A percentile compares a stretch with the other conserved stretches of the same genome.
phyloP scores from a whole-genome alignment of 1,140 invertebrate genomes.

The Apis florea region DNA sequence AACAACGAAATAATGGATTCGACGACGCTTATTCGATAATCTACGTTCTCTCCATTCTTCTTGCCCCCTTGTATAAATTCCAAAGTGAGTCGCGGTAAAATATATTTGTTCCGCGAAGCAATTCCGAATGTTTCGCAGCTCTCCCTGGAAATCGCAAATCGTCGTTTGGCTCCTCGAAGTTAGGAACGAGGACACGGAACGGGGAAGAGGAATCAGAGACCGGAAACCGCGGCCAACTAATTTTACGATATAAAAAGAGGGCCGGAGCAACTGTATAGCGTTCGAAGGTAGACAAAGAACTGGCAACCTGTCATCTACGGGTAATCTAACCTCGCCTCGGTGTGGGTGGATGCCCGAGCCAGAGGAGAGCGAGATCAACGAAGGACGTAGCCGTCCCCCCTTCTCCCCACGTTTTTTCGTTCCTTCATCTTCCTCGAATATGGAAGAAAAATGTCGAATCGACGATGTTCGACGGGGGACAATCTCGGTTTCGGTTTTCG shows the following conservation, averaged over 20 bases:
- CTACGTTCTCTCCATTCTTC: background rate
- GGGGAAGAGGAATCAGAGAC: constrained; percentile 62
- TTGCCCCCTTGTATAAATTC: background rate
- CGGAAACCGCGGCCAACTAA: constrained; percentile 77
- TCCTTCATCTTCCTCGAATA: background rate
- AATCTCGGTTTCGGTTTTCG: background rate
- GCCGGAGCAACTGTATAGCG: constrained; percentile 61
- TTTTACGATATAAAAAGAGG: constrained; percentile 74
- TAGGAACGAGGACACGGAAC: constrained; percentile 59
- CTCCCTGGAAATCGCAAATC: constrained; percentile 50
- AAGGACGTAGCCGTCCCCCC: background rate
- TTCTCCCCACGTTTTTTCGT: background rate
- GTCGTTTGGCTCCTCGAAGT: constrained; percentile 38
- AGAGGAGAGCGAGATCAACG: background rate
- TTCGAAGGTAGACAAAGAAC: constrained; percentile 72
- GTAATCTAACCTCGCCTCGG: constrained; percentile 62
- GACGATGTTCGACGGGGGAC: background rate
- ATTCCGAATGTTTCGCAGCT: constrained; percentile 9
- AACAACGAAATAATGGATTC: background rate
- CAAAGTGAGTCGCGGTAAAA: background rate
- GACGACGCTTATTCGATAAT: background rate
- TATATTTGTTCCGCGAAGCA: background rate
- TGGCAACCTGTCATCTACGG: constrained; percentile 69
- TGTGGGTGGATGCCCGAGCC: constrained; percentile 47
- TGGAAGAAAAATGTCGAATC: background rate